Evolutionary conservation across 2,888 invertebrate species (phyloP), one percentile per base, ranked within the genome.

Genomic region (Xylocampa areola): DNA sequence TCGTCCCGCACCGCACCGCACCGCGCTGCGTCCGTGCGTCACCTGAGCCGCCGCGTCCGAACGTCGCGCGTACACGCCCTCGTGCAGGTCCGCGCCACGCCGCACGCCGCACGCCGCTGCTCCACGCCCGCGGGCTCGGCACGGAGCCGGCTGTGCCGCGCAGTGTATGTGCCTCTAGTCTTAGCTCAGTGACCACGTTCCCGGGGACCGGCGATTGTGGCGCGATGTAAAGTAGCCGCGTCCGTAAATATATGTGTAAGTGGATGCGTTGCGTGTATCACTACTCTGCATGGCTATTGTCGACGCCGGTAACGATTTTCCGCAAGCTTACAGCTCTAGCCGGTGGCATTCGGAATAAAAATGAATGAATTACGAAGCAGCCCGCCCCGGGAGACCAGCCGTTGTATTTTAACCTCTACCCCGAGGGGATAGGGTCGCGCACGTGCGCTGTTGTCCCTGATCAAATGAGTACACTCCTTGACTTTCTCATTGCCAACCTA

Each of bases 121-220:
- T 17, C 23, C 73, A 71, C 68, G 71, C 55, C 53, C 66, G 62
- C 67, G 48, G 4, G 21, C 25, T 8, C 63, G 72, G 61, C 55
- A n/a, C 70, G 62, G 65, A 47, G 55, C 68, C 60, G 52, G 81
- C 68, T 72, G 73, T 59, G 68, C 73, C 85, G 92, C 91, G 87
- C 95, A 95, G 92, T 95, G 95, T 87, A 90, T 93, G 88, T 94
- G 94, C 82, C 91, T 91, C 67, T 85, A 94, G 89, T 85, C 94
- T 81, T 95, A 94, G 75, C 95, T 95, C 77, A 93, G 94, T 90
- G 95, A 95, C 94, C 81, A 94, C 93, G 83, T 85, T 86, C 94
- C 95, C 91, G 96, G 96, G 78, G 96, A 95, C 80, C 97, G 96
- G 82, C 97, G 95, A 79, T 96, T 96, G 88, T 91, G 92, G 93